phyloP scores from a whole-genome alignment of 2,888 invertebrate species.

The Protonemura montana region DNA sequence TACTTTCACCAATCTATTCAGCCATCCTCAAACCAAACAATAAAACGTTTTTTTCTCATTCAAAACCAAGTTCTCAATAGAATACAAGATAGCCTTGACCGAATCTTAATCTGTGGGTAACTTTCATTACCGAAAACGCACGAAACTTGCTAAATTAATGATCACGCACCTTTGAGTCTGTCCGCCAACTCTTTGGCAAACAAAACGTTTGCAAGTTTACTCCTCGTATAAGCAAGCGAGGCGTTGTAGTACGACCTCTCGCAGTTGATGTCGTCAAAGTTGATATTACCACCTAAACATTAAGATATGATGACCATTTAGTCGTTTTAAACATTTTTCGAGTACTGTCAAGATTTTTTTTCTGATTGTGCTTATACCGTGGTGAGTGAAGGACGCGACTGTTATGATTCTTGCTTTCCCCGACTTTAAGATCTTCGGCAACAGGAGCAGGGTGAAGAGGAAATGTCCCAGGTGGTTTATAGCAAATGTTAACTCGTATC shows the following conservation, averaged over 20 bases:
- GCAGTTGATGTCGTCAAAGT: slow-evolving; percentile 67
- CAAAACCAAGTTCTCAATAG: neutral
- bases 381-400: slow-evolving; percentile 67
- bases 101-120: neutral
- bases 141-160: neutral
- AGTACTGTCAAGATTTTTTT: too few relatives aligned
- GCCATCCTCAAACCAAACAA: neutral
- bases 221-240: slow-evolving; percentile 55
- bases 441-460: slow-evolving; percentile 66
- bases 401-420: slow-evolving; percentile 68
- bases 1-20: neutral
- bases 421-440: slow-evolving; percentile 67
- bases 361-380: neutral
- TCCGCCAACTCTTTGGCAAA: slow-evolving; percentile 57
- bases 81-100: neutral
- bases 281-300: slow-evolving; percentile 62
- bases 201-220: slow-evolving; percentile 59
- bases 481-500: slow-evolving; percentile 66
- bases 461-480: slow-evolving; percentile 71
- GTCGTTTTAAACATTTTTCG: too few relatives aligned
- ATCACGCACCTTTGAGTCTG: slow-evolving; percentile 51
- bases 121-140: neutral
- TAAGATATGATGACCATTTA: slow-evolving; percentile 45
- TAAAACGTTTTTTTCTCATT: neutral
- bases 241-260: slow-evolving; percentile 53